A percentile compares a stretch with the other conserved stretches of the same genome.
Conservation (phyloP, 2,113 vertebrate species). For the Atractosteus spatula region DNA sequence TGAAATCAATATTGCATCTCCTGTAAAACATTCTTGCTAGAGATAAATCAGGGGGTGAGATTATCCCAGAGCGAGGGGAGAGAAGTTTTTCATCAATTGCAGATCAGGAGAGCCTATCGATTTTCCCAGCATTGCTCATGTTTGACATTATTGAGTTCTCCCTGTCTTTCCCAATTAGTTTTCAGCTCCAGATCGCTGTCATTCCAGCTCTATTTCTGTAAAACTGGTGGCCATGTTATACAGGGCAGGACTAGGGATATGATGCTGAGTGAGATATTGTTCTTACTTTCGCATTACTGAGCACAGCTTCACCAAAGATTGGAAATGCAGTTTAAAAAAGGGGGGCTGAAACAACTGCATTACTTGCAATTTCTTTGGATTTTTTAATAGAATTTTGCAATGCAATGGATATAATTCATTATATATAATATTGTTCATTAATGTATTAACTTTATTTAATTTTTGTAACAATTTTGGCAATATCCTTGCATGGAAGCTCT, state of each 20-base stretch:
- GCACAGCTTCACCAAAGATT: no score
- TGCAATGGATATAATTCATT: no score
- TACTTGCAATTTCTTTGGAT: no score
- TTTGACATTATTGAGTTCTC: slow-evolving; percentile 49
- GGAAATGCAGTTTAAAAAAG: no score
- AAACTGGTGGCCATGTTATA: slow-evolving; percentile 31
- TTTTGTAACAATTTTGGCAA: no score
- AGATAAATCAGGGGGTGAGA: slow-evolving; percentile 56
- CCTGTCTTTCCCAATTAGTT: slow-evolving; percentile 37
- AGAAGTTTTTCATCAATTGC: slow-evolving; percentile 60
- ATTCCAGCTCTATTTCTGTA: slow-evolving; percentile 34
- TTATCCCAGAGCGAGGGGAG: slow-evolving; percentile 44
- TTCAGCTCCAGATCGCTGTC: slow-evolving; percentile 27
- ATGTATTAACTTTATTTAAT: no score
- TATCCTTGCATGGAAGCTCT: no score
- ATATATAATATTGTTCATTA: no score
- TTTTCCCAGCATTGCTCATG: slow-evolving; percentile 42
- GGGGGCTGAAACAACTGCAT: no score
- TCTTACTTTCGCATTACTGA: no score
- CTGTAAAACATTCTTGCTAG: slow-evolving; percentile 39
- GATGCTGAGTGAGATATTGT: background rate
- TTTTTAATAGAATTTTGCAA: no score
- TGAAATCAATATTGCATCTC: slow-evolving; percentile 40
- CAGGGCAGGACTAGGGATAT: slow-evolving; percentile 15
- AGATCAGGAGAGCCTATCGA: slow-evolving; percentile 62